Evolutionary conservation across 2,888 invertebrate genomes (phyloP).

Genomic region (Norana najaformis): DNA sequence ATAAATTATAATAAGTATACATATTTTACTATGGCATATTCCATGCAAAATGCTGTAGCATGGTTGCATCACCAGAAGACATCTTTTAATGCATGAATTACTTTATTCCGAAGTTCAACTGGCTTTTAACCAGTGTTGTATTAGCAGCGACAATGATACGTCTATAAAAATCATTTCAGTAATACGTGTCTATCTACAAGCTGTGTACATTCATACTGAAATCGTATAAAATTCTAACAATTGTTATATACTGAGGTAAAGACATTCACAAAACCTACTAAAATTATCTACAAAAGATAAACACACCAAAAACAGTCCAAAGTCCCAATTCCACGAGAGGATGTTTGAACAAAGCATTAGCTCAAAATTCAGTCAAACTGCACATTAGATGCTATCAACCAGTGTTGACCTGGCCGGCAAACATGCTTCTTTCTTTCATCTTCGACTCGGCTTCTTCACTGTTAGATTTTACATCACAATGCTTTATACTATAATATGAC

Average conservation of each 20-base stretch:
- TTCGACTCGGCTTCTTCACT: no score
- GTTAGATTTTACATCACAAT: background rate
- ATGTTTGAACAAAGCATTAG: background rate
- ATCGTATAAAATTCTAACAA: slow-evolving; percentile 1
- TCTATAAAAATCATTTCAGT: background rate
- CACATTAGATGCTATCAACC: background rate
- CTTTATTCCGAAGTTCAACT: background rate
- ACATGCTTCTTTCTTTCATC: no score
- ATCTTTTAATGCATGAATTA: background rate
- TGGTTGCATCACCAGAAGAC: background rate
- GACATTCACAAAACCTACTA: background rate
- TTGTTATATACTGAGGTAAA: slow-evolving; percentile 5
- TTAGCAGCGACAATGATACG: background rate
- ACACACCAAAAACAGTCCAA: background rate
- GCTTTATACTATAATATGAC: background rate
- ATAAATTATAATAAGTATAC: no score
- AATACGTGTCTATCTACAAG: background rate
- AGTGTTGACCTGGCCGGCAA: background rate
- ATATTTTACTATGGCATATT: no score
- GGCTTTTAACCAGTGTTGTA: background rate
- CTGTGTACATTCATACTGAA: background rate
- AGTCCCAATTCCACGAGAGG: background rate
- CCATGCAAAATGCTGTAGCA: no score
- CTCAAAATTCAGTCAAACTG: background rate
- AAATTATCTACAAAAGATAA: background rate